Base-by-base conservation (phyloP, 1,140 invertebrate species). In the Ceratitis capitata region DNA sequence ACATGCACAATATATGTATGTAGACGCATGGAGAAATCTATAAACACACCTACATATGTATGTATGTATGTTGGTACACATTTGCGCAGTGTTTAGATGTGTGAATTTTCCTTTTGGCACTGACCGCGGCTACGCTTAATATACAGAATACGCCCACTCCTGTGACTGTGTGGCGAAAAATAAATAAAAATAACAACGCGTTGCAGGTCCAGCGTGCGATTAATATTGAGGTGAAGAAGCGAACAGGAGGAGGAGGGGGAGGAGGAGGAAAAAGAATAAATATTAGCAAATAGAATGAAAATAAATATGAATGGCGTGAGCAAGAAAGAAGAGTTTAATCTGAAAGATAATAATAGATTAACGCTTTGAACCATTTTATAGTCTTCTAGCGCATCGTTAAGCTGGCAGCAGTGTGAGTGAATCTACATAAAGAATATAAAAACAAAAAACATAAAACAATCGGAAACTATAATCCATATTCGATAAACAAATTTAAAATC, bases 71-170 rank as follows among this genome's bases (percentile, higher is more conserved):
- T 14, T n/a, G n/a, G n/a, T n/a, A n/a, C n/a, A n/a, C n/a, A n/a
- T n/a, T 49, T 53, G 3, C 16, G 51, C n/a, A 61, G 26, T 61
- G 6, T 56, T 56, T 19, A 19, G 4, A 42, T 78, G 69, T 78
- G 19, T 47, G 39, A 47, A 47, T 45, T 42, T 78, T 47, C 69
- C 39, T 4, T 10, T 78, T 78, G 69, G 69, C 69, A 78, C 69
- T 78, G 69, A 78, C 69, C 69, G 39, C n/a, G n/a, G n/a, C 39
- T 78, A 78, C 69, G 39, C 69, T 74, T 19, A 74, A n/a, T 19
- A 14, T 2, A 12, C 39, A 47, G n/a, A 78, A 78, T 64, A 42
- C 69, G 69, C 69, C 69, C 69, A 78, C 69, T 1, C 45, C 12
- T 35, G 61, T 23, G 23, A n/a, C 42, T 32, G 2, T 16, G 26